Evolutionary conservation across 2,888 invertebrate species (phyloP).

Genomic region (Cyclophora albipunctata): DNA sequence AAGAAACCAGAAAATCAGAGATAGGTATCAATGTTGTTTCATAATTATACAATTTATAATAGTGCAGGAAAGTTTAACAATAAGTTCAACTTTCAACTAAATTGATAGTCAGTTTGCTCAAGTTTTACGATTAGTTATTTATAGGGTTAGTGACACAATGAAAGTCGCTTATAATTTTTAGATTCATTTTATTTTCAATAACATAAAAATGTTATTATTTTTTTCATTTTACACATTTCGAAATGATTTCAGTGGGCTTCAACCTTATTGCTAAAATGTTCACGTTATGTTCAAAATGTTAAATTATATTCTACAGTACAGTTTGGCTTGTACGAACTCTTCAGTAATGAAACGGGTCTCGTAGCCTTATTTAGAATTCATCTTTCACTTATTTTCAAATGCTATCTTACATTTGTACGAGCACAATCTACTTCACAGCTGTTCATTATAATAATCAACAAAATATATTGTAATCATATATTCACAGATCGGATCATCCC

Average conservation of each 20-base stretch:
- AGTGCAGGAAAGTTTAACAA: too few species aligned
- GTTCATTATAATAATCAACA: conserved; percentile 65
- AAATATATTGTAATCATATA: conserved; percentile 67
- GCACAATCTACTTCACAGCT: conserved; percentile 62
- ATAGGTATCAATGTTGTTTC: too few species aligned
- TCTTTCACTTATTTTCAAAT: conserved; percentile 75
- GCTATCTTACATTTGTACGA: conserved; percentile 60
- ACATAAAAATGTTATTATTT: conserved; percentile 75
- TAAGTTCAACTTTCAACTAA: too few species aligned
- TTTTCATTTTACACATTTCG: conserved; percentile 70
- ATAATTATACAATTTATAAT: too few species aligned
- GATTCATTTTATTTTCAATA: conserved; percentile 76
- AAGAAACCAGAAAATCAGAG: too few species aligned
- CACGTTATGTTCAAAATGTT: conserved; percentile 57
- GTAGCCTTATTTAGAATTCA: conserved; percentile 50
- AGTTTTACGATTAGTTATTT: too few species aligned
- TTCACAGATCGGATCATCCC: conserved; percentile 55
- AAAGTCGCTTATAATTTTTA: conserved; percentile 60
- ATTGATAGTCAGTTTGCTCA: too few species aligned
- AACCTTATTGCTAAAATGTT: conserved; percentile 64
- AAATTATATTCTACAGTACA: conserved; percentile 55
- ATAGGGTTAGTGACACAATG: conserved; percentile 14
- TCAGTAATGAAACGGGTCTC: conserved; percentile 45
- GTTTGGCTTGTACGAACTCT: conserved; percentile 59
- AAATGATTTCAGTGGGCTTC: conserved; percentile 67